Evolutionary conservation across 2,888 invertebrate species (phyloP).

Genomic region (Acholoe squamosa): DNA sequence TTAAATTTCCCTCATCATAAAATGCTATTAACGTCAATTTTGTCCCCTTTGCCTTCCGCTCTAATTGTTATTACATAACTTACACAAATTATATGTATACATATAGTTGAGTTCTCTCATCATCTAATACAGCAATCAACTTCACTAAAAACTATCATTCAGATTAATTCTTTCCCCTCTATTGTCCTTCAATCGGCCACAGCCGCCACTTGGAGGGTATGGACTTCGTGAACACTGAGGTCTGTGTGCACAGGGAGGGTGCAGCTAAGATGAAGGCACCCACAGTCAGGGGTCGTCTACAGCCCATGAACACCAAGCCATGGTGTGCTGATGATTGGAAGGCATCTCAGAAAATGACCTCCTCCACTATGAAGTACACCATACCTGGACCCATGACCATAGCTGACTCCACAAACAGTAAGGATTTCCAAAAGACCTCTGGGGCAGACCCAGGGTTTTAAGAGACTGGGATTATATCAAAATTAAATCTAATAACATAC

Average conservation of each 20-base stretch:
- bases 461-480: no score
- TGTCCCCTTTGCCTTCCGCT: background rate
- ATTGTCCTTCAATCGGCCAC: background rate
- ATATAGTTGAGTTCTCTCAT: no score
- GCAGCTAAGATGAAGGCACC: slow-evolving; percentile 57
- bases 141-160: no score
- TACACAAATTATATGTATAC: no score
- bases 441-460: no score
- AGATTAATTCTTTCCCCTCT: no score
- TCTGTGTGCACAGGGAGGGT: slow-evolving; percentile 48
- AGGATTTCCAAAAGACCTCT: no score
- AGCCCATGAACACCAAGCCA: background rate
- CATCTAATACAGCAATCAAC: no score
- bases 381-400: slow-evolving; percentile 72
- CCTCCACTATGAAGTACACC: slow-evolving; percentile 68
- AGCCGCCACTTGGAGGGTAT: slow-evolving; percentile 64
- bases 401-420: slow-evolving; percentile 61
- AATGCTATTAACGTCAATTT: background rate
- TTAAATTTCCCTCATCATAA: no score
- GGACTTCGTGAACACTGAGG: slow-evolving; percentile 58
- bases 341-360: slow-evolving; percentile 66
- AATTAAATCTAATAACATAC: no score
- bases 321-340: slow-evolving; percentile 65
- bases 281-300: slow-evolving; percentile 14
- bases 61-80: no score